These are phyloP conservation scores for Notamacropus eugenii DNA, from an alignment of 2,797 vertebrate genomes.

Conservation along the genomic window DNA sequence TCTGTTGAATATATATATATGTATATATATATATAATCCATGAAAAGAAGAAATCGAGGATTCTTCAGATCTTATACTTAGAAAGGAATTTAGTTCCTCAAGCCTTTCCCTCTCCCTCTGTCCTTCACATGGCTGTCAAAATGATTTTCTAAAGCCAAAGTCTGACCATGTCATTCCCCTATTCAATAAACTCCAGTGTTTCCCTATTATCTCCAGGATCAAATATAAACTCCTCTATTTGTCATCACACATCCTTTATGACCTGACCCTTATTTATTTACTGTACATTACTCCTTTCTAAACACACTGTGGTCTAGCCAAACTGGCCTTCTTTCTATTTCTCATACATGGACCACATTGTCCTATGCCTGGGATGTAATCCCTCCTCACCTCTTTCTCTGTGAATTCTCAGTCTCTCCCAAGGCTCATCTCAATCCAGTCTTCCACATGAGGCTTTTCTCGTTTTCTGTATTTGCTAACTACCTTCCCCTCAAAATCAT, in stretches of 20 bases:
- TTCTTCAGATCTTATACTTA: neutral
- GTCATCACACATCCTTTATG: neutral
- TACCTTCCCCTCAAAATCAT: neutral
- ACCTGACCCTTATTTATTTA: neutral
- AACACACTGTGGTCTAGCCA: neutral
- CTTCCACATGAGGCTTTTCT: neutral
- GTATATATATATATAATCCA: neutral
- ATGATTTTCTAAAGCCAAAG: slow-evolving; percentile 5
- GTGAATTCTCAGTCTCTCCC: neutral
- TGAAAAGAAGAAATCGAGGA: neutral
- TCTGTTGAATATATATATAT: neutral
- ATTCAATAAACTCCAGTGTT: neutral
- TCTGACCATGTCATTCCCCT: neutral
- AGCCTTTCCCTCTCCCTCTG: neutral
- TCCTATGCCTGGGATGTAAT: neutral
- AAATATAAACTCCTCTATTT: neutral
- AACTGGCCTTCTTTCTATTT: neutral
- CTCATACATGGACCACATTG: neutral
- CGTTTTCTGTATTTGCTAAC: neutral
- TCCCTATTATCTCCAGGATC: neutral
- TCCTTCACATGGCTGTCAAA: neutral
- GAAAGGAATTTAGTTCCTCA: slow-evolving; percentile 4
- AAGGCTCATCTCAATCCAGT: neutral
- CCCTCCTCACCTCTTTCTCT: neutral
- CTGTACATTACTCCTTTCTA: neutral